These are phyloP conservation scores for Calcarius lapponicus DNA, from an alignment of 2,797 vertebrate genomes.

Conservation along the genomic window DNA sequence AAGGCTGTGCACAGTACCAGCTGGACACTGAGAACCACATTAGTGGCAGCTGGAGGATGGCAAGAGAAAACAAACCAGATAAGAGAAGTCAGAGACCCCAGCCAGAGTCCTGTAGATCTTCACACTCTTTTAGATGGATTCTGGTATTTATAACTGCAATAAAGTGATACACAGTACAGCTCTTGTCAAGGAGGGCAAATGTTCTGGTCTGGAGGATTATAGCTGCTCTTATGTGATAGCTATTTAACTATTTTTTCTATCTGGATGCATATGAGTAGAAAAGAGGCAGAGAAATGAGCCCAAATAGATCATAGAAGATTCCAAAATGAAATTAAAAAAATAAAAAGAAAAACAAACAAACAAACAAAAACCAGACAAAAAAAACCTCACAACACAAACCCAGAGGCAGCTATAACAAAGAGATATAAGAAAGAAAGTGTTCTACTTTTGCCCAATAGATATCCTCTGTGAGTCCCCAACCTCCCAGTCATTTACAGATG, in stretches of 20 bases:
- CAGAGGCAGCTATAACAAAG: background rate
- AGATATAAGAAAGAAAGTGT: background rate
- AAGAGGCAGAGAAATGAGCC: background rate
- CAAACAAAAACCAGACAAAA: background rate
- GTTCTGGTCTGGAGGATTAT: background rate
- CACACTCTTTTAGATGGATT: background rate
- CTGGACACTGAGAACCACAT: constrained; percentile 45
- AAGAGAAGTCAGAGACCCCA: constrained; percentile 13
- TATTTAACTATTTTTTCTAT: background rate
- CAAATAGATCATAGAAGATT: background rate
- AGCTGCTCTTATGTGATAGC: background rate
- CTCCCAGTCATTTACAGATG: background rate
- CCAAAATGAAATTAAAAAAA: background rate
- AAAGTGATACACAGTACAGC: constrained; percentile 12
- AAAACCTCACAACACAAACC: background rate
- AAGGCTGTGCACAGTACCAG: constrained; percentile 28
- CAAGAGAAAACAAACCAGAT: constrained; percentile 42
- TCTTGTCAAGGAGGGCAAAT: background rate
- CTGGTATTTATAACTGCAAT: background rate
- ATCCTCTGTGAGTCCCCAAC: background rate
- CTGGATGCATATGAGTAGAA: background rate
- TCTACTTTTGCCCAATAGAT: background rate
- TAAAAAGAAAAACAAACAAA: background rate
- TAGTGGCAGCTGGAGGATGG: constrained; percentile 55
- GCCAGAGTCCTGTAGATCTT: background rate